phyloP scores from a whole-genome alignment of 2,888 invertebrate species.

The Tethea ocularis region DNA sequence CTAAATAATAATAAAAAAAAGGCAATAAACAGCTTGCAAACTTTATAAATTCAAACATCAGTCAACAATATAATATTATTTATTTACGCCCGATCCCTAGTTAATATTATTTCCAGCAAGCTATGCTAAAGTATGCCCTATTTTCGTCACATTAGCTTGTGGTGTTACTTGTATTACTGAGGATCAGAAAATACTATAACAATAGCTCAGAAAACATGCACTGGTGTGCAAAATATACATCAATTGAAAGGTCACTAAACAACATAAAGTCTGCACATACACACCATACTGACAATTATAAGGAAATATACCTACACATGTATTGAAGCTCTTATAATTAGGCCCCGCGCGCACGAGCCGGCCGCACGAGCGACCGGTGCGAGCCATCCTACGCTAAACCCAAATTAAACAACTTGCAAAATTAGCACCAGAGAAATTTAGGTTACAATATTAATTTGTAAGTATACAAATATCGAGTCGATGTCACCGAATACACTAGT shows the following conservation, averaged over 20 bases:
- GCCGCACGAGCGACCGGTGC: slow-evolving; percentile 9
- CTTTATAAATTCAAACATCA: slow-evolving; percentile 73
- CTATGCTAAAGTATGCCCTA: neutral
- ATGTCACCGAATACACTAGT: slow-evolving; percentile 54
- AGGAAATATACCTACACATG: slow-evolving; percentile 6
- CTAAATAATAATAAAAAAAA: slow-evolving; percentile 56
- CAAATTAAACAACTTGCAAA: slow-evolving; percentile 49
- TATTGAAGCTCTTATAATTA: neutral
- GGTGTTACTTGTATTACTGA: neutral
- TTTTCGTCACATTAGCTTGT: neutral
- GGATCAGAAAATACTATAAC: neutral
- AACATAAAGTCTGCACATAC: neutral
- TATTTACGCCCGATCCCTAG: neutral
- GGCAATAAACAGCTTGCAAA: slow-evolving; percentile 57
- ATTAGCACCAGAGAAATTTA: slow-evolving; percentile 73
- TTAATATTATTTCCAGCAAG: neutral
- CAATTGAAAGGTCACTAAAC: neutral
- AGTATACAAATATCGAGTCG: slow-evolving; percentile 45
- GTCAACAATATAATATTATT: slow-evolving; percentile 52
- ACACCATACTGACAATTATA: neutral
- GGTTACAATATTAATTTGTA: slow-evolving; percentile 39
- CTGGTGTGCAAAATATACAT: neutral
- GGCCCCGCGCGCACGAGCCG: neutral
- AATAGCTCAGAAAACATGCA: neutral
- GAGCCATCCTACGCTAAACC: slow-evolving; percentile 21